These are phyloP conservation scores for Momotus momota DNA, from an alignment of 2,797 vertebrate genomes.

Conservation along the genomic window DNA sequence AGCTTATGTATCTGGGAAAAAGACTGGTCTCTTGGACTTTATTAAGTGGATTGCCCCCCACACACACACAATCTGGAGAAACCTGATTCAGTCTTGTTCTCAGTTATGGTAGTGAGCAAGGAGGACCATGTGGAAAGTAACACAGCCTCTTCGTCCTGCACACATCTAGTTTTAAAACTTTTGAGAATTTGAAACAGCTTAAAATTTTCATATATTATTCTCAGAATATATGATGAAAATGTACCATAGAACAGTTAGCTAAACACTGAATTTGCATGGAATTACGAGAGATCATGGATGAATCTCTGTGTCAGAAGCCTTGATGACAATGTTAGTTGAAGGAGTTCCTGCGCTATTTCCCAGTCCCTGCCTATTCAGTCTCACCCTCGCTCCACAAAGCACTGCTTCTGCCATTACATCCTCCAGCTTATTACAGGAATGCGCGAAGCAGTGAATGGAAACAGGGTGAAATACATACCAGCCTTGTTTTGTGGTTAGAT, in stretches of 20 bases:
- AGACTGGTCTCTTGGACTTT: background rate
- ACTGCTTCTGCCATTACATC: background rate
- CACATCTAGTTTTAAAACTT: background rate
- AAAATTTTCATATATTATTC: background rate
- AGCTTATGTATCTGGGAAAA: background rate
- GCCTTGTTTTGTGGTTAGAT: background rate
- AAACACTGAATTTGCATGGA: background rate
- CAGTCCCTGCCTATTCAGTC: background rate
- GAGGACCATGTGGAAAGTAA: background rate
- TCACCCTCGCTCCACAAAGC: background rate
- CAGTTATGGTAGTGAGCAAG: background rate
- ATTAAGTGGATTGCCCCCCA: background rate
- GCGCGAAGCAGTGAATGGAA: background rate
- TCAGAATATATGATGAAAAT: background rate
- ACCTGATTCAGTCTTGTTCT: background rate
- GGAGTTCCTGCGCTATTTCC: background rate
- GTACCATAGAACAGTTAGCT: no score
- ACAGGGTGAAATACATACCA: background rate
- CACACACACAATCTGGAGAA: no score
- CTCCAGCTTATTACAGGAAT: background rate
- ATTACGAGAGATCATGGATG: background rate
- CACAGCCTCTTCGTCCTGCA: background rate
- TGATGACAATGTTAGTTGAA: background rate
- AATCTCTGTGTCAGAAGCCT: background rate
- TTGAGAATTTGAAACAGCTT: background rate